Percentiles rank a stretch among this genome's conserved stretches.
Conservation (phyloP, 2,113 vertebrate species). For the Apistogramma diplotaenia region DNA sequence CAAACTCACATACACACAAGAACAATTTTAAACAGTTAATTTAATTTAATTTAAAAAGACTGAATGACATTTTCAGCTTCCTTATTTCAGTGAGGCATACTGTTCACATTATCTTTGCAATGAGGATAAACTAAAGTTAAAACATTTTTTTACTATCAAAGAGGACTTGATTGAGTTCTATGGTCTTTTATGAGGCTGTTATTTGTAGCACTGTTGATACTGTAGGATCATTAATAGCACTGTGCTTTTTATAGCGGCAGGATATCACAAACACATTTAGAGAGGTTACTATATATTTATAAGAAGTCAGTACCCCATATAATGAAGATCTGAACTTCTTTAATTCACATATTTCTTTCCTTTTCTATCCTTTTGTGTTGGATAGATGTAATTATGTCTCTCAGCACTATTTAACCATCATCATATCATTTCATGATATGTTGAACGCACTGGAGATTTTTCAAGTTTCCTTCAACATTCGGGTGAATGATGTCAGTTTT, state of each 20-base stretch:
- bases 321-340: neutral
- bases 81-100: neutral
- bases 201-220: neutral
- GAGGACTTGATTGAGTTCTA: neutral
- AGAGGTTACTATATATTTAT: neutral
- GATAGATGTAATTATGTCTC: neutral
- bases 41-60: no score
- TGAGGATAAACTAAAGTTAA: neutral
- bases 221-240: neutral
- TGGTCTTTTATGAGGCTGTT: neutral
- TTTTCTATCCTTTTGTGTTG: neutral
- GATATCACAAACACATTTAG: neutral
- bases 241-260: neutral
- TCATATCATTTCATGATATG: neutral
- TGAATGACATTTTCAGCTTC: neutral
- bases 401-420: neutral
- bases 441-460: neutral
- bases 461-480: neutral
- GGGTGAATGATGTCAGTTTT: constrained; percentile 1
- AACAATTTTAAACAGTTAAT: no score
- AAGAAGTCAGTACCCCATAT: neutral
- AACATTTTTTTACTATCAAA: neutral
- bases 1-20: no score
- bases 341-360: neutral
- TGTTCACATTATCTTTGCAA: neutral